Evolutionary conservation across 2,888 invertebrate genomes (phyloP), one percentile per base, ranked within the genome.

Genomic region (Uropetala carovei): DNA sequence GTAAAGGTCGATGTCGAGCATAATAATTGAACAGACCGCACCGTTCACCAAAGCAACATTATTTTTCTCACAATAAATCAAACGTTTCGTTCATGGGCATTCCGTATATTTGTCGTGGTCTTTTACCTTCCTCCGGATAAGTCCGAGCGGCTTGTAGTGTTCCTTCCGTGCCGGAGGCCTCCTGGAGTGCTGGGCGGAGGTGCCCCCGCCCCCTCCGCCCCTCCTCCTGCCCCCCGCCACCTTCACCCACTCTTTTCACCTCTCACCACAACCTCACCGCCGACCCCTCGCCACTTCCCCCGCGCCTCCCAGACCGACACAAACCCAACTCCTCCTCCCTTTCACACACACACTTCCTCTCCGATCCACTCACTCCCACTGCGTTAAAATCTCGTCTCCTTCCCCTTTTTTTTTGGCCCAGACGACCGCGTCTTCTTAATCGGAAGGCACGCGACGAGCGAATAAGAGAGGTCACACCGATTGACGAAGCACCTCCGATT

Each of bases 161-260:
- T 89, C 89, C 68, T 89, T 89, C 89, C 89, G 18, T 43, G 60
- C 43, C 56, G 64, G 89, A 64, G 89, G 89, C 64, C 89, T 89
- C 43, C 89, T 89, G 89, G 89, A 89, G 64, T 27, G 60, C 43
- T 89, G 89, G 89, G 89, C 89, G 89, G 64, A 64, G 89, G 89
- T 43, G 86, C 86, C 60, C 58, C 60, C 86, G 30, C 89, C 64
- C 64, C 89, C 89, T 89, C 68, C 89, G 89, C 89, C 89, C 89
- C 89, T 89, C 89, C 89, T 89, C 89, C 89, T 89, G 89, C 89
- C 89, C 89, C 89, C 89, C 89, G 89, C 89, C 89, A 89, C 89
- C 68, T 64, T 89, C 59, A 18, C 58, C 85, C 22, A 22, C 14
- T 18, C 75, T 56, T 84, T n/a, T 56, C 84, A n/a, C 84, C 84